Percentiles rank a stretch among this genome's conserved stretches.
phyloP scores from a whole-genome alignment of 2,113 vertebrate species.

The Hirundichthys speculiger region DNA sequence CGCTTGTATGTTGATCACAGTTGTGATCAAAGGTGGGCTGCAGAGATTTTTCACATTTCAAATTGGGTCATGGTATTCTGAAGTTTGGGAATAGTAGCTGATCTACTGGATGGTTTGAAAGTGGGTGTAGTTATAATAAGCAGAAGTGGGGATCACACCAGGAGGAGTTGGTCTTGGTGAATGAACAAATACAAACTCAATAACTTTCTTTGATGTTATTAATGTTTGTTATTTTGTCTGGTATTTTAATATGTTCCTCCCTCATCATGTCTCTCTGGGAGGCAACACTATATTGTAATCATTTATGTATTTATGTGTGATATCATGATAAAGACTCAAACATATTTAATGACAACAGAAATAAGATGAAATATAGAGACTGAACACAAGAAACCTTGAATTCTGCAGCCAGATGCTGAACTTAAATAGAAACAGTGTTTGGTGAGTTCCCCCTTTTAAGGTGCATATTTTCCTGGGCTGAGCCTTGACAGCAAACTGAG shows the following conservation, averaged over 20 bases:
- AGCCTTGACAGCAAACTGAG: neutral
- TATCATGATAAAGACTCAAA: neutral
- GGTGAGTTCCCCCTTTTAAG: neutral
- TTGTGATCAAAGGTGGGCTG: too few species aligned
- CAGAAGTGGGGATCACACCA: neutral
- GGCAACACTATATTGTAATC: neutral
- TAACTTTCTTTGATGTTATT: constrained; percentile 1
- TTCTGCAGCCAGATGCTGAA: constrained; percentile 5
- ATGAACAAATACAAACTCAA: neutral
- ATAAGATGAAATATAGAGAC: too few species aligned
- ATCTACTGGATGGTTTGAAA: neutral
- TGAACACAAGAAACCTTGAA: neutral
- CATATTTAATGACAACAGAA: too few species aligned
- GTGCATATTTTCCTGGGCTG: neutral
- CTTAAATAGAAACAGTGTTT: neutral
- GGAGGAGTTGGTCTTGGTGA: neutral
- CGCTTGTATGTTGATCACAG: too few species aligned
- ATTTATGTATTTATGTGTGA: neutral
- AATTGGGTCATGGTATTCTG: too few species aligned
- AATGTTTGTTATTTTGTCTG: neutral
- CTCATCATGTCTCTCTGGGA: neutral
- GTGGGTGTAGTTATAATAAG: neutral
- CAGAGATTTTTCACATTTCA: too few species aligned
- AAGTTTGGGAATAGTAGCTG: too few species aligned
- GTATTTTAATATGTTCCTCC: neutral